These are phyloP conservation scores for Phengaris alcon DNA, from an alignment of 2,888 invertebrate species.

Conservation along the genomic window DNA sequence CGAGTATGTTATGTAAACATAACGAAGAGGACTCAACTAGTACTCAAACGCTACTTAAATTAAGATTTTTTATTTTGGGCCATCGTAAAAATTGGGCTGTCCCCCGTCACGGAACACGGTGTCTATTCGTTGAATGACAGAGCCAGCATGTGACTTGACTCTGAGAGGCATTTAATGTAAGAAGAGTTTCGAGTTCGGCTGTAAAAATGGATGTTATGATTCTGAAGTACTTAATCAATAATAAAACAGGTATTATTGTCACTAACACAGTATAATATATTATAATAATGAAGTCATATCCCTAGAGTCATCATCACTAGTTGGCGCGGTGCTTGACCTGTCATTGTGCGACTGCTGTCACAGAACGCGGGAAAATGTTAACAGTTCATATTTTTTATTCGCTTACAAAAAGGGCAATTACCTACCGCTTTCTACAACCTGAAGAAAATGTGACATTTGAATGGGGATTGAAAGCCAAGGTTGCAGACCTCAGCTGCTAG, in stretches of 20 bases:
- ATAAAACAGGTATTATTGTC: neutral
- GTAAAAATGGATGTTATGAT: no score
- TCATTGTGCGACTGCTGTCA: slow-evolving; percentile 35
- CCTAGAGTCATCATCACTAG: slow-evolving; percentile 52
- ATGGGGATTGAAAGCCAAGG: neutral
- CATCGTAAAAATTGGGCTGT: no score
- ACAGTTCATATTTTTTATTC: slow-evolving; percentile 1
- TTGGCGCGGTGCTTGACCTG: slow-evolving; percentile 67
- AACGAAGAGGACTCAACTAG: no score
- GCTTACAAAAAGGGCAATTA: neutral
- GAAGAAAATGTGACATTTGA: slow-evolving; percentile 7
- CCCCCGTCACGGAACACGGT: no score
- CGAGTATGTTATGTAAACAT: no score
- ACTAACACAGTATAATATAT: neutral
- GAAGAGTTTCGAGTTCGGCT: no score
- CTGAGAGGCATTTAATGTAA: no score
- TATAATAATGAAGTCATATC: slow-evolving; percentile 30
- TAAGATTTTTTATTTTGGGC: no score
- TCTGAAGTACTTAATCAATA: neutral
- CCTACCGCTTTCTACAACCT: slow-evolving; percentile 12
- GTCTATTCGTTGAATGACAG: no score
- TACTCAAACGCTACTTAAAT: no score
- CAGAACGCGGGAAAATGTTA: slow-evolving; percentile 28
- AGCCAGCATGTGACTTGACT: no score
- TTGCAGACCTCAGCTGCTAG: neutral